These are phyloP conservation scores for Ormyrus nitidulus DNA, from an alignment of 2,888 invertebrate species.

Conservation along the genomic window DNA sequence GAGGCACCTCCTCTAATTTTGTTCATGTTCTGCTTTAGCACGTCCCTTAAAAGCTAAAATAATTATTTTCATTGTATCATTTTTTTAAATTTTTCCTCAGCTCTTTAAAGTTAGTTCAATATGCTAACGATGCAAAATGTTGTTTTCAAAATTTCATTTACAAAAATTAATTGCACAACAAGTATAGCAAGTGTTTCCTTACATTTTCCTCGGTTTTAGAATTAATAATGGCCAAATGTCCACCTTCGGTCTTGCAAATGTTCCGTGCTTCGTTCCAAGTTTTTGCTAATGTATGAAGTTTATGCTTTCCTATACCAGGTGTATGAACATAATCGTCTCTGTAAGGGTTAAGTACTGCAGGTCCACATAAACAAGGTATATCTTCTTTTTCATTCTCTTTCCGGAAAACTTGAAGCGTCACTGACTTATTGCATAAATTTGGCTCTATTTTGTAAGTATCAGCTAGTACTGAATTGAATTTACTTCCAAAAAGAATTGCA, in stretches of 20 bases:
- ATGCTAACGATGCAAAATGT: constrained; percentile 22
- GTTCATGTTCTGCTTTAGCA: constrained; percentile 54
- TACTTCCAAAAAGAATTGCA: no score
- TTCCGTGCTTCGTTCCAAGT: constrained; percentile 61
- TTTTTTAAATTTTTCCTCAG: not conserved
- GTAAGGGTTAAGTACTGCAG: no score
- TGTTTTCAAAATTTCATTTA: not conserved
- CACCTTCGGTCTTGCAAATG: constrained; percentile 60
- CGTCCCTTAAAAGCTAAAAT: constrained; percentile 36
- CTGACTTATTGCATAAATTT: no score
- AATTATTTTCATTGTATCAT: not conserved
- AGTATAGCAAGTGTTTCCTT: constrained; percentile 18
- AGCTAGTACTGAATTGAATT: no score
- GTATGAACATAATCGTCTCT: constrained; percentile 62
- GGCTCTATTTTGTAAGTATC: no score
- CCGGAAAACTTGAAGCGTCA: no score
- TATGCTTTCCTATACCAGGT: constrained; percentile 63
- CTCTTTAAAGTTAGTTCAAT: not conserved
- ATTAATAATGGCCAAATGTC: constrained; percentile 61
- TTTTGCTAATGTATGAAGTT: constrained; percentile 59
- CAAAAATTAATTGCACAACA: not conserved
- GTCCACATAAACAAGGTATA: no score
- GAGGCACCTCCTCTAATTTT: constrained; percentile 57
- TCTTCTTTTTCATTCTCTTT: no score
- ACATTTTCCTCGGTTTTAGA: constrained; percentile 59